Evolutionary conservation across 2,113 vertebrate genomes (phyloP).

Genomic region (Azemiops feae): DNA sequence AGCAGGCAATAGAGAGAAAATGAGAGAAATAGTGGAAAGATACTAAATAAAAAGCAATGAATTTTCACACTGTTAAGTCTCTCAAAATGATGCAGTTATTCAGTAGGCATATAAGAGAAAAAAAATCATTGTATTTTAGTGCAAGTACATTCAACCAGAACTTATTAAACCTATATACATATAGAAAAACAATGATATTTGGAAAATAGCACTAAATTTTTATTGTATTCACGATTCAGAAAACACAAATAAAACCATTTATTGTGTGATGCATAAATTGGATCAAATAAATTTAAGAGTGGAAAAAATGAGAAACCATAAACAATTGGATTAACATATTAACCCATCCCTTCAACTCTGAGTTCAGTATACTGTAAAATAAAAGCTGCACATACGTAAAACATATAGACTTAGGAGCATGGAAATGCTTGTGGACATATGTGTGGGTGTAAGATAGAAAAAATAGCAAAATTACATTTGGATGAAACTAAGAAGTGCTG

Average conservation of each 20-base stretch:
- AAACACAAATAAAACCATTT: neutral
- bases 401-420: neutral
- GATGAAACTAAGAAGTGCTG: neutral
- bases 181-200: neutral
- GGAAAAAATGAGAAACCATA: neutral
- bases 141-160: neutral
- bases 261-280: neutral
- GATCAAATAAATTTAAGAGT: neutral
- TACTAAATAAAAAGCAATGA: neutral
- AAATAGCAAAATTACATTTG: neutral
- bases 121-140: neutral
- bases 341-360: neutral
- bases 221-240: neutral
- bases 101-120: neutral
- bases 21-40: neutral
- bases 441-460: neutral
- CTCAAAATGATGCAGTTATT: neutral
- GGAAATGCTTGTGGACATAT: neutral
- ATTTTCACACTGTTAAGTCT: neutral
- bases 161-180: neutral
- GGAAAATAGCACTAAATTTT: neutral
- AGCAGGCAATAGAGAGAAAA: neutral
- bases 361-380: neutral
- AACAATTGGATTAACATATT: neutral
- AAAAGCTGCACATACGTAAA: neutral